Base-by-base conservation (phyloP, 2,113 vertebrate genomes). In the Pandion haliaetus region DNA sequence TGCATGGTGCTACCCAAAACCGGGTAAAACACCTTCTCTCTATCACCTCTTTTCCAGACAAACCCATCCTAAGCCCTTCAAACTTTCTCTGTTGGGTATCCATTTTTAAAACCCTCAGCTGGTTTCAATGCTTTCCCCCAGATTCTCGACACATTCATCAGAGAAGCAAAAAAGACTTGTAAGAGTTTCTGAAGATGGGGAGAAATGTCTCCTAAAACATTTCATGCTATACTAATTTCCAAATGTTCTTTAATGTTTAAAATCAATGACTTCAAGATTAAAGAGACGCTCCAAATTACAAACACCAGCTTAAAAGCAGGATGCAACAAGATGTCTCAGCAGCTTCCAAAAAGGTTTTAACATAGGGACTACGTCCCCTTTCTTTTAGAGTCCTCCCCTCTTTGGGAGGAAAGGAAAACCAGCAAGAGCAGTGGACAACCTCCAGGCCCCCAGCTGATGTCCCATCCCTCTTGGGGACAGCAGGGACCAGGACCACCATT, bases 241-340 rank as follows among this genome's bases (percentile, higher is more conserved):
- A 72, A 69, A 57, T 28, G 36, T 57, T 90, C 88, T 93, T 95
- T 76, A 90, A 90, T 83, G 54, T 92, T 92, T 90, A 92, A 92
- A 93, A 95, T 57, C 55, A 58, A 55, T 0, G 3, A 45, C 36
- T 65, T 86, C 25, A 47, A 77, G 49, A 80, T 80, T 77, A 95
- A 95, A 92, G 67, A 86, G 24, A 28, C 0, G 2, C 49, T 92
- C 18, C 58, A 36, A 69, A 80, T 88, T 77, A 66, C 74, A 38
- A 86, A 88, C 12, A 65, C 19, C 40, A 45, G 28, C 71, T 86
- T 86, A 90, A 86, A 80, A 38, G 40, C 20, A 17, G 58, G 57
- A 92, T 36, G 49, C 54, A 59, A 63, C 32, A 40, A 69, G 80
- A 55, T 36, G 15, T 32, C 81, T 70, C 59, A 49, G 55, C 59